Evolutionary conservation across 2,113 vertebrate genomes (phyloP).

Genomic region (Oryzias woworae): DNA sequence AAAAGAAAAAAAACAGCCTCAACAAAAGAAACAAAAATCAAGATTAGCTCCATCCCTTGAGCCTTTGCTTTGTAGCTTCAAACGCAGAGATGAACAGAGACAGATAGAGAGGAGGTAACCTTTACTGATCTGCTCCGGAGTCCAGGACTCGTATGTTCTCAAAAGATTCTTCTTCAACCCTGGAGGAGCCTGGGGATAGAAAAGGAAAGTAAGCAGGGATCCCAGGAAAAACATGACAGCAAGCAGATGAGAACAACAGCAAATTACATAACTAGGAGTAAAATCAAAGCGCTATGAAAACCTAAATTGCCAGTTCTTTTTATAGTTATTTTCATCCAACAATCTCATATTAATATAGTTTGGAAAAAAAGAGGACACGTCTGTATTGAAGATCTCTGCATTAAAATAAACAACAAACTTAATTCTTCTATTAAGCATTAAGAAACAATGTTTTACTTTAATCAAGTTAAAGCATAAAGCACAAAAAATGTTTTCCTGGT

Average conservation of each 20-base stretch:
- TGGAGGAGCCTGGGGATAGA: slow-evolving; percentile 85
- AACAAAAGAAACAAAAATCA: neutral
- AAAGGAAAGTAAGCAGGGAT: slow-evolving; percentile 1
- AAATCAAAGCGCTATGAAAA: too few relatives aligned
- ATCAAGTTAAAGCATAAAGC: too few relatives aligned
- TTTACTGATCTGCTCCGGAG: slow-evolving; percentile 89
- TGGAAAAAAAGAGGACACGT: neutral
- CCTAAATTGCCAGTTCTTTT: too few relatives aligned
- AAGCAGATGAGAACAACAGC: too few relatives aligned
- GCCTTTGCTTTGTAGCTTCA: neutral
- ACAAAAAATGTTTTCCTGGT: too few relatives aligned
- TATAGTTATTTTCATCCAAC: too few relatives aligned
- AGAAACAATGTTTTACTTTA: too few relatives aligned
- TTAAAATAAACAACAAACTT: neutral
- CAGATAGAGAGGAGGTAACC: slow-evolving; percentile 32
- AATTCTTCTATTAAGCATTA: too few relatives aligned
- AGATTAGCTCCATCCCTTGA: neutral
- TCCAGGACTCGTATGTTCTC: slow-evolving; percentile 96
- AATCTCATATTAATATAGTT: neutral
- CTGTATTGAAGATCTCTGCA: neutral
- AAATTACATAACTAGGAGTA: too few relatives aligned
- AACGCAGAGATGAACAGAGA: neutral
- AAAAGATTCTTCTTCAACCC: slow-evolving; percentile 97
- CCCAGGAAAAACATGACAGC: neutral
- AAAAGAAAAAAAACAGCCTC: neutral